Evolutionary conservation across 2,113 vertebrate species (phyloP).

Genomic region (Vanacampus margaritifer): DNA sequence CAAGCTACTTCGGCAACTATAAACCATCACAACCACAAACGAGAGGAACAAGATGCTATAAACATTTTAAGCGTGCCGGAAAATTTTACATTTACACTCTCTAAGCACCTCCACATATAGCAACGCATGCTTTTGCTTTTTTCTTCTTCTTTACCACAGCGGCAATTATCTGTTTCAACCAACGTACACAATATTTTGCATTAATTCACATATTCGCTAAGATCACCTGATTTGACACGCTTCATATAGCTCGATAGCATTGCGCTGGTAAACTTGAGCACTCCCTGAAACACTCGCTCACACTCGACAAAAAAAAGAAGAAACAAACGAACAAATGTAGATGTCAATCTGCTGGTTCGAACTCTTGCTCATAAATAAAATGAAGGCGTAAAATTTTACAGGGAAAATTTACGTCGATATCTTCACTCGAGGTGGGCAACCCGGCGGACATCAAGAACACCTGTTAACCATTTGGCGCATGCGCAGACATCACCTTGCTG

Average conservation of each 20-base stretch:
- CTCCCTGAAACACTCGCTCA: not conserved
- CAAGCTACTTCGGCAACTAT: not conserved
- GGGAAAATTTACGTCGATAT: not conserved
- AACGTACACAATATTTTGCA: not conserved
- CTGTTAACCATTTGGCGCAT: constrained; percentile 9
- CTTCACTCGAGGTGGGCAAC: too few relatives aligned
- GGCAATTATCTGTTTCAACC: too few relatives aligned
- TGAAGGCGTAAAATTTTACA: not conserved
- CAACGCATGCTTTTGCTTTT: not conserved
- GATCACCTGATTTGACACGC: constrained; percentile 65
- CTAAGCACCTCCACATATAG: not conserved
- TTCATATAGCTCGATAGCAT: constrained; percentile 63
- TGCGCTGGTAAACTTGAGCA: not conserved
- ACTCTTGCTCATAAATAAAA: not conserved
- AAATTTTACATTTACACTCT: not conserved
- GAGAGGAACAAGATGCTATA: not conserved
- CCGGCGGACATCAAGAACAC: not conserved
- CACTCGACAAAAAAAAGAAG: too few relatives aligned
- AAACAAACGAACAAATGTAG: not conserved
- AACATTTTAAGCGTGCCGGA: not conserved
- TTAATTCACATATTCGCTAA: not conserved
- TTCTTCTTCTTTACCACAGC: not conserved
- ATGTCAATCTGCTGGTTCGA: not conserved
- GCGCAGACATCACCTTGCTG: not conserved
- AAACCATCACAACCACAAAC: not conserved